Evolutionary conservation across 2,797 vertebrate genomes (phyloP).

Genomic region (Crenuchus spilurus): DNA sequence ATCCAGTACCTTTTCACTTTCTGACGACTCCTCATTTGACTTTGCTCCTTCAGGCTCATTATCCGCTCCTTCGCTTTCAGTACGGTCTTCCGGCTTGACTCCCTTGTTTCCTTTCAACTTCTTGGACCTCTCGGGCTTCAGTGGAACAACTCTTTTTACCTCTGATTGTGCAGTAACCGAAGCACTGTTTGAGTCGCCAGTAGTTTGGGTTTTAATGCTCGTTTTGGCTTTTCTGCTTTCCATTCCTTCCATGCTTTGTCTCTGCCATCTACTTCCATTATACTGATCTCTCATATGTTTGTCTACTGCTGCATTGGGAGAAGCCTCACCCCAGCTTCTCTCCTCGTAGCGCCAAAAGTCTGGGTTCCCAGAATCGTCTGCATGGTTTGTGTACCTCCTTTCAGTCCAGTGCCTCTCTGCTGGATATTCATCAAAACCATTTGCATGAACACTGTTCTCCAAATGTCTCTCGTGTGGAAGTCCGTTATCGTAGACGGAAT

Average conservation of each 20-base stretch:
- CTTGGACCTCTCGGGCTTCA: conserved; percentile 82
- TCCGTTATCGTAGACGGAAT: conserved; percentile 56
- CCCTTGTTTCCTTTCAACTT: conserved; percentile 75
- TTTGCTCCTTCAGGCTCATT: conserved; percentile 56
- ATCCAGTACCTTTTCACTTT: conserved; percentile 52
- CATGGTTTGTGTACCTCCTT: conserved; percentile 48
- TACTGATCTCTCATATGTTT: conserved; percentile 47
- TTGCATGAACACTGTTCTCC: conserved; percentile 65
- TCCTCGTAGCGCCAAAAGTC: conserved; percentile 35
- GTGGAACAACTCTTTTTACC: conserved; percentile 73
- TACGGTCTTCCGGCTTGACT: conserved; percentile 56
- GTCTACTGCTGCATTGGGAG: conserved; percentile 45
- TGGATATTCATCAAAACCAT: conserved; percentile 67
- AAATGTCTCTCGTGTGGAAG: conserved; percentile 47
- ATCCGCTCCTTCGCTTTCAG: conserved; percentile 46
- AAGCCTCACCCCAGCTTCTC: conserved; percentile 44
- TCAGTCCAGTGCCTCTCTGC: conserved; percentile 46
- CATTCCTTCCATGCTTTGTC: conserved; percentile 25
- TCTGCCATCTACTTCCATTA: conserved; percentile 40
- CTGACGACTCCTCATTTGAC: conserved; percentile 53
- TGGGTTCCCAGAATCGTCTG: conserved; percentile 37
- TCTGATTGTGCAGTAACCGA: conserved; percentile 61
- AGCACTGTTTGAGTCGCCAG: conserved; percentile 59
- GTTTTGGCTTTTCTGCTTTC: conserved; percentile 21
- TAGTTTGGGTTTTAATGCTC: conserved; percentile 12